Evolutionary conservation across 2,797 vertebrate genomes (phyloP).

Genomic region (Leptodactylus fallax): DNA sequence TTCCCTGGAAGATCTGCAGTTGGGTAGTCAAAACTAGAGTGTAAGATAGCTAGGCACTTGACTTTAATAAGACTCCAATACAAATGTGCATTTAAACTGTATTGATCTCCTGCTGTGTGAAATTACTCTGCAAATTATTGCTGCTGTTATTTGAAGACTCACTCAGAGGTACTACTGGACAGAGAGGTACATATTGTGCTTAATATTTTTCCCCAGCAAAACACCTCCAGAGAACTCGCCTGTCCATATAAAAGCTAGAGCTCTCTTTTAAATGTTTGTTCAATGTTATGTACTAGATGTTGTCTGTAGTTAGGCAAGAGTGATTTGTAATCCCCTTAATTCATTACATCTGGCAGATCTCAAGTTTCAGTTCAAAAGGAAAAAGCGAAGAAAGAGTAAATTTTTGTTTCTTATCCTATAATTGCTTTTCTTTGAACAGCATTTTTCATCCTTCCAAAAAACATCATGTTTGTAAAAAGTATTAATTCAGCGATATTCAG

Average conservation of each 20-base stretch:
- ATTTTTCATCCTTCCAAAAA: background rate
- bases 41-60: conserved; percentile 57
- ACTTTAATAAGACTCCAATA: conserved; percentile 34
- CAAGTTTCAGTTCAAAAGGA: conserved; percentile 5
- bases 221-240: background rate
- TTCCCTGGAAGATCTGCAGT: background rate
- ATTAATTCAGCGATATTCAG: conserved; percentile 9
- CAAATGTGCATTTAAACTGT: conserved; percentile 16
- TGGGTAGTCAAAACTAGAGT: background rate
- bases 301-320: background rate
- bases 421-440: conserved; percentile 30
- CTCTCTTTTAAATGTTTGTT: background rate
- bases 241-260: background rate
- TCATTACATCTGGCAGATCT: conserved; percentile 14
- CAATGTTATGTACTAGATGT: background rate
- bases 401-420: conserved; percentile 16
- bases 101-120: conserved; percentile 32
- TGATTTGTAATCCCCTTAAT: background rate
- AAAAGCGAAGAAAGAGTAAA: background rate
- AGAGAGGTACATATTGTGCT: background rate
- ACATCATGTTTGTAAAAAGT: conserved; percentile 7
- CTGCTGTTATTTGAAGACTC: conserved; percentile 17
- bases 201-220: background rate
- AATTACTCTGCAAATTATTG: conserved; percentile 24
- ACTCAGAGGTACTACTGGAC: background rate